phyloP scores from a whole-genome alignment of 92 coral and sea anemone genomes.

The Porites lobata region DNA sequence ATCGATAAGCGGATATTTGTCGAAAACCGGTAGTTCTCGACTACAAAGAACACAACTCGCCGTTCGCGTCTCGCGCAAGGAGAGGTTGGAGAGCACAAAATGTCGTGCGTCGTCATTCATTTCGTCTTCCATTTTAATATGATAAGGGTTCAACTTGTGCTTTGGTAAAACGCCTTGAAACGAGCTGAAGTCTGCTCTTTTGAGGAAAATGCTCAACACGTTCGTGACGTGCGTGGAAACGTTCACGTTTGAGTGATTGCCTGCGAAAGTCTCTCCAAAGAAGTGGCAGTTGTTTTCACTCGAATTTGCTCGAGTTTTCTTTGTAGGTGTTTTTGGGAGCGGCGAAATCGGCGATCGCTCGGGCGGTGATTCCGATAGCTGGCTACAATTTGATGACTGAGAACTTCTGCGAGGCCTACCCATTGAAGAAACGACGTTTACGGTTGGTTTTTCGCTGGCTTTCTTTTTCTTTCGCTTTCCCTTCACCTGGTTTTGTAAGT shows the following conservation, averaged over 20 bases:
- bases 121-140: slow-evolving; percentile 99
- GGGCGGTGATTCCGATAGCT: slow-evolving; percentile 79
- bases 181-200: slow-evolving; percentile 94
- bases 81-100: slow-evolving; percentile 88
- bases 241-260: slow-evolving; percentile 66
- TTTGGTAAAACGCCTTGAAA: slow-evolving; percentile 94
- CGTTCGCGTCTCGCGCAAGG: slow-evolving; percentile 79
- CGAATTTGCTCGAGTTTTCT: slow-evolving; percentile 82
- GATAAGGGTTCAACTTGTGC: slow-evolving; percentile 98
- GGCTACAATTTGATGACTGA: slow-evolving; percentile 87
- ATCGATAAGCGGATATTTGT: slow-evolving; percentile 96
- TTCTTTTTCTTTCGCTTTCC: slow-evolving; percentile 94
- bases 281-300: slow-evolving; percentile 73
- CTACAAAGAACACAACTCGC: slow-evolving; percentile 94
- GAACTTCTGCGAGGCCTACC: slow-evolving; percentile 86
- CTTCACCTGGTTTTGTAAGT: slow-evolving; percentile 73
- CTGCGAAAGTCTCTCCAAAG: slow-evolving; percentile 82
- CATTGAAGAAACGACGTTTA: slow-evolving; percentile 74
- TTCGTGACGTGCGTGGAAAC: slow-evolving; percentile 67
- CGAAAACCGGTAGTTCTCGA: slow-evolving; percentile 93
- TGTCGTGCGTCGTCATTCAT: slow-evolving; percentile 93
- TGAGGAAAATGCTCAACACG: slow-evolving; percentile 76
- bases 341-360: slow-evolving; percentile 92
- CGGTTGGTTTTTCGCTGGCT: slow-evolving; percentile 83
- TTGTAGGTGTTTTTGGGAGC: slow-evolving; percentile 83